These are phyloP conservation scores for Aptenodytes patagonicus DNA, from an alignment of 2,113 vertebrate genomes.

Conservation along the genomic window DNA sequence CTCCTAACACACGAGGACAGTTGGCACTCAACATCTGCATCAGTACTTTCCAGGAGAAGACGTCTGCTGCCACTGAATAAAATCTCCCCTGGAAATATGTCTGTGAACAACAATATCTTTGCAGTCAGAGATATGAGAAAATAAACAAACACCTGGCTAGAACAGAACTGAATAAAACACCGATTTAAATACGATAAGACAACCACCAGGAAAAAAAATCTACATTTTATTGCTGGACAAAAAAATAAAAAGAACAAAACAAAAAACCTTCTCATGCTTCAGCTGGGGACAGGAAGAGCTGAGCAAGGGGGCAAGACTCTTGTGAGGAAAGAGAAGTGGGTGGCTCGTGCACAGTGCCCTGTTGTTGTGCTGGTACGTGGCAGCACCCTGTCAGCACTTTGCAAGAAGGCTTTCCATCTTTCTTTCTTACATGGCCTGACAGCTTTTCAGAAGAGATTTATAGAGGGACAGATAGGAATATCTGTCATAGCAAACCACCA, in stretches of 20 bases:
- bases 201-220: background rate
- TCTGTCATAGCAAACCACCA: slow-evolving; percentile 28
- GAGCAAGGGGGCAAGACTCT: background rate
- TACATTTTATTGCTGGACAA: background rate
- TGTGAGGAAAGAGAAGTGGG: background rate
- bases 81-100: background rate
- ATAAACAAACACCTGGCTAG: background rate
- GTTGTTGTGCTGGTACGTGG: background rate
- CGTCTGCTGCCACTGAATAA: background rate
- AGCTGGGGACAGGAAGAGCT: background rate
- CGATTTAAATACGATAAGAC: background rate
- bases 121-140: background rate
- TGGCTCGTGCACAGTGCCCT: background rate
- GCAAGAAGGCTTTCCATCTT: slow-evolving; percentile 44
- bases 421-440: slow-evolving; percentile 55
- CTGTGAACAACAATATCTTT: background rate
- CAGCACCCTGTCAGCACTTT: slow-evolving; percentile 46
- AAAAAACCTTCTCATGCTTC: background rate
- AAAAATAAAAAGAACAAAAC: background rate
- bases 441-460: slow-evolving; percentile 66
- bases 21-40: background rate
- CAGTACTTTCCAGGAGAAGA: background rate
- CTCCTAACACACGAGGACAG: background rate
- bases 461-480: slow-evolving; percentile 21
- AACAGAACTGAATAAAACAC: background rate